Evolutionary conservation across 2,888 invertebrate genomes (phyloP).

Genomic region (Agonum fuliginosum): DNA sequence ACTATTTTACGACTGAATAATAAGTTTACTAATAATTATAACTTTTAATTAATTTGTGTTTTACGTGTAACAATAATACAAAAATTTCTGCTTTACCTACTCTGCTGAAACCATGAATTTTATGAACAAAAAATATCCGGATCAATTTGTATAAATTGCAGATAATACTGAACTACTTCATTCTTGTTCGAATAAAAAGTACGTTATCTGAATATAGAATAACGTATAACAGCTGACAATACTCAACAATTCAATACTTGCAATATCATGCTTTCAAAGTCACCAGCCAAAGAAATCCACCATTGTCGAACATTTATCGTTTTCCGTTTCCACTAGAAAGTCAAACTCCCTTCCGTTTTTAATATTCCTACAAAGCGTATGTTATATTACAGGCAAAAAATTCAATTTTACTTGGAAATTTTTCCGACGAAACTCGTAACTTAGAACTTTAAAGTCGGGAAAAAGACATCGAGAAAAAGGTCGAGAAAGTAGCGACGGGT

Average conservation of each 20-base stretch:
- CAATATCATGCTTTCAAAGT: slow-evolving; percentile 6
- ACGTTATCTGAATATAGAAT: background rate
- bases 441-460: background rate
- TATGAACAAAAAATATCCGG: background rate
- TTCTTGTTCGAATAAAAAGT: too few relatives aligned
- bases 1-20: too few relatives aligned
- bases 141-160: too few relatives aligned
- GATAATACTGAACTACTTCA: too few relatives aligned
- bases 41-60: too few relatives aligned
- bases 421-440: background rate
- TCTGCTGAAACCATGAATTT: too few relatives aligned
- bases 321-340: slow-evolving; percentile 22
- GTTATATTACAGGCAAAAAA: slow-evolving; percentile 4
- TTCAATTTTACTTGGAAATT: background rate
- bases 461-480: slow-evolving; percentile 9
- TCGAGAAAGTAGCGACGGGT: slow-evolving; percentile 11
- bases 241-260: slow-evolving; percentile 9
- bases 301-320: slow-evolving; percentile 38
- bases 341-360: slow-evolving; percentile 2
- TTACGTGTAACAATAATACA: too few relatives aligned
- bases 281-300: background rate
- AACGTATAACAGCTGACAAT: slow-evolving; percentile 33
- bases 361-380: slow-evolving; percentile 25
- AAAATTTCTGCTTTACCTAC: too few relatives aligned
- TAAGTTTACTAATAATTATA: too few relatives aligned